phyloP scores from a whole-genome alignment of 2,797 vertebrate species.

The Parotocinclus haroldoi region DNA sequence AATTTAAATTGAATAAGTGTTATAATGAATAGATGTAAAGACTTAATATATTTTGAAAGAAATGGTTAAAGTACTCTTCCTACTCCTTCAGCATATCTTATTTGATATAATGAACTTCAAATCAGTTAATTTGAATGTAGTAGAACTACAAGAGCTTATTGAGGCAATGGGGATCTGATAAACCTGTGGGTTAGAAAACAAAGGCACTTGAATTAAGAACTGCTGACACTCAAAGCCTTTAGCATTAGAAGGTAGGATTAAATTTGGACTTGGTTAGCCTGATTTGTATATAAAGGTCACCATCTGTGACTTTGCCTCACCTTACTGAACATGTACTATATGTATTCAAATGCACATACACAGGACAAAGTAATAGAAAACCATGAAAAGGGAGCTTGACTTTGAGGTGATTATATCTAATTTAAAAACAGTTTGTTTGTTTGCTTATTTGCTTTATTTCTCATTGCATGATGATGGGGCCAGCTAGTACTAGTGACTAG shows the following conservation, averaged over 20 bases:
- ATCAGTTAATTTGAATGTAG: not conserved
- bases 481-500: too few species aligned
- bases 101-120: not conserved
- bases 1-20: not conserved
- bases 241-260: constrained; percentile 70
- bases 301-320: constrained; percentile 30
- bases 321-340: constrained; percentile 6
- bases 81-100: not conserved
- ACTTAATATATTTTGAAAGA: not conserved
- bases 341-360: too few species aligned
- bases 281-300: constrained; percentile 50
- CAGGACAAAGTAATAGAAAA: too few species aligned
- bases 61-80: not conserved
- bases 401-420: too few species aligned
- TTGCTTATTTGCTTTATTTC: too few species aligned
- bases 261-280: constrained; percentile 38
- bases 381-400: too few species aligned
- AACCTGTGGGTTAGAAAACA: constrained; percentile 60
- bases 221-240: constrained; percentile 62
- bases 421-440: too few species aligned
- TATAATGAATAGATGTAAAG: not conserved
- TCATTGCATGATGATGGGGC: too few species aligned
- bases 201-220: constrained; percentile 61
- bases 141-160: not conserved
- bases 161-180: constrained; percentile 33